phyloP scores from a whole-genome alignment of 2,797 vertebrate genomes.

The Gymnothorax reevesii region DNA sequence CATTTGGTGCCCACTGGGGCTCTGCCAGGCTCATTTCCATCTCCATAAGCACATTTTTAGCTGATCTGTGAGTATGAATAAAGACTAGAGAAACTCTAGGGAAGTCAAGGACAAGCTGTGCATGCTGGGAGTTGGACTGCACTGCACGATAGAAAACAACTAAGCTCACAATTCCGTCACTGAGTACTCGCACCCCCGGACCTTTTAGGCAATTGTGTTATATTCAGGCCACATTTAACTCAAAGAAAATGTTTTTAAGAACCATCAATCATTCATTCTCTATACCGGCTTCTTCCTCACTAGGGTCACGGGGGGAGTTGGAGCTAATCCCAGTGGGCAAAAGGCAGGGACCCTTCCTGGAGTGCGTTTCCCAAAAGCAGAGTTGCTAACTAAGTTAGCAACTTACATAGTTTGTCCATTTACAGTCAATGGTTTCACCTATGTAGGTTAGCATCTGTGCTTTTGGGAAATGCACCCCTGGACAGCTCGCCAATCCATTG shows the following conservation, averaged over 20 bases:
- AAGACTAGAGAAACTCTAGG: neutral
- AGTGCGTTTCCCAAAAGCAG: no score
- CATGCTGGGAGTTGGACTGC: neutral
- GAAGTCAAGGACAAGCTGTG: constrained; percentile 19
- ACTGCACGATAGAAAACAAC: neutral
- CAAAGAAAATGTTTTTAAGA: neutral
- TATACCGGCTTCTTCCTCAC: no score
- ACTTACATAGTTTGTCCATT: no score
- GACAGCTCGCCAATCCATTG: no score
- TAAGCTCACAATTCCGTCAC: neutral
- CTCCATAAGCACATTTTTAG: constrained; percentile 28
- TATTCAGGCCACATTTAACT: neutral
- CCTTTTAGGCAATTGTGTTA: neutral
- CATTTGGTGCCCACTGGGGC: neutral
- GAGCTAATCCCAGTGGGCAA: no score
- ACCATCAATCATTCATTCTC: neutral
- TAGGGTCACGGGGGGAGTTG: no score
- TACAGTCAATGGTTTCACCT: no score
- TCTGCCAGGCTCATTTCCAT: neutral
- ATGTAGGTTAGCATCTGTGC: no score
- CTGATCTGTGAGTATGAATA: constrained; percentile 21
- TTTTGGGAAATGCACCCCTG: no score
- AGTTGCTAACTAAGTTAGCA: no score
- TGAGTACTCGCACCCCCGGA: neutral
- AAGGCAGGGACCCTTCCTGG: no score